phyloP scores from a whole-genome alignment of 92 coral and sea anemone genomes.

The Epizoanthus rinbou region DNA sequence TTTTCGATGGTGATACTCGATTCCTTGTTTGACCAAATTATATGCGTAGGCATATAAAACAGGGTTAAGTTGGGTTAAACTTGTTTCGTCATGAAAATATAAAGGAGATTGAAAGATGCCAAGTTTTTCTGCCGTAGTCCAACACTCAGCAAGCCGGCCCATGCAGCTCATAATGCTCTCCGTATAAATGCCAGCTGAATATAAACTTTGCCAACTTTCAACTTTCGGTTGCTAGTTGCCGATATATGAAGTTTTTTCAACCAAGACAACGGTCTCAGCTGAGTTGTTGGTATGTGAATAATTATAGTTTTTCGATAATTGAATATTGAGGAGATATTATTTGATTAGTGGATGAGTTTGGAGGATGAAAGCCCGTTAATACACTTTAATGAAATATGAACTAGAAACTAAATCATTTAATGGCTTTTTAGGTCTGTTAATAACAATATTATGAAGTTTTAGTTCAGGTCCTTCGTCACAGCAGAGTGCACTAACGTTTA shows the following conservation, averaged over 20 bases:
- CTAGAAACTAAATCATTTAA: constrained; percentile 1
- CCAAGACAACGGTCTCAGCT: not conserved
- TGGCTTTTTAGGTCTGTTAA: constrained; percentile 4
- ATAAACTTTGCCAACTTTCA: too few relatives aligned
- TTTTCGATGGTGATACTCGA: too few relatives aligned
- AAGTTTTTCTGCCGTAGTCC: too few relatives aligned
- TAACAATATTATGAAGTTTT: not conserved
- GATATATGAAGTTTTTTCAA: not conserved
- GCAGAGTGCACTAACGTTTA: not conserved
- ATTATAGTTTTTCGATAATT: not conserved
- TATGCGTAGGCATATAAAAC: too few relatives aligned
- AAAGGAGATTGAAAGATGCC: too few relatives aligned
- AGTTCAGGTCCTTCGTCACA: not conserved
- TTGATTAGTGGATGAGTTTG: not conserved
- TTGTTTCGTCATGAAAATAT: too few relatives aligned
- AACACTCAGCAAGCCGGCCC: too few relatives aligned
- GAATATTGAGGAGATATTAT: not conserved
- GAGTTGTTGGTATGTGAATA: not conserved
- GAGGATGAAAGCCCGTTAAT: not conserved
- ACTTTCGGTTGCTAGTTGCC: too few relatives aligned
- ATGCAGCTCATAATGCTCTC: too few relatives aligned
- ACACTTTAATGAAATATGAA: constrained; percentile 1
- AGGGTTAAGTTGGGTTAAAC: too few relatives aligned
- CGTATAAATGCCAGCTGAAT: too few relatives aligned
- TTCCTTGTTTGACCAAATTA: too few relatives aligned